These are phyloP conservation scores for Phoeniculus purpureus DNA, from an alignment of 2,797 vertebrate genomes.

Conservation along the genomic window DNA sequence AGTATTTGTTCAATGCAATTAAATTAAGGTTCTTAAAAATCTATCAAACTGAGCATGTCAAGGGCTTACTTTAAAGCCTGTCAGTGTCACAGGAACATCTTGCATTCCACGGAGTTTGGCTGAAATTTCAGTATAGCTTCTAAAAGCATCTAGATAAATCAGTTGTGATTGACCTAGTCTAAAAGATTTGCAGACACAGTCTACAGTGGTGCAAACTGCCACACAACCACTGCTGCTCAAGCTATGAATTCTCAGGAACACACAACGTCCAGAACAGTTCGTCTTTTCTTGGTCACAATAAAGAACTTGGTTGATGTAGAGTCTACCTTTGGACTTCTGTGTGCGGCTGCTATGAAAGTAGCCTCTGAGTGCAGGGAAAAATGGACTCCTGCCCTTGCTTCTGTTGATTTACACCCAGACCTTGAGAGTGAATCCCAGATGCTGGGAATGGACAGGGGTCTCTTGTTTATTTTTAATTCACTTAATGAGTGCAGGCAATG, in stretches of 20 bases:
- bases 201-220: not conserved
- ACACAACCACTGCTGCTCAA: not conserved
- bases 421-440: not conserved
- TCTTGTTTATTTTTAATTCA: not conserved
- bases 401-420: not conserved
- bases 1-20: not conserved
- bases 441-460: not conserved
- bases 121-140: not conserved
- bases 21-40: not conserved
- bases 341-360: not conserved
- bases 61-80: not conserved
- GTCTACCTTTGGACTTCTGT: not conserved
- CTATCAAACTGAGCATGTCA: not conserved
- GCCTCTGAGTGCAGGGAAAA: not conserved
- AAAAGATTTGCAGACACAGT: not conserved
- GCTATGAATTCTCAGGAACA: not conserved
- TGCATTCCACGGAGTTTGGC: not conserved
- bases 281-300: constrained; percentile 4
- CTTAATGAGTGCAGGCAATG: not conserved
- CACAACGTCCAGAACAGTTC: not conserved
- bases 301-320: not conserved
- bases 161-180: not conserved
- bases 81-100: not conserved
- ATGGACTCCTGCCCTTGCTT: not conserved
- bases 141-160: not conserved